Base-by-base conservation (phyloP, 2,888 invertebrate genomes). In the Petrophora chlorosata region DNA sequence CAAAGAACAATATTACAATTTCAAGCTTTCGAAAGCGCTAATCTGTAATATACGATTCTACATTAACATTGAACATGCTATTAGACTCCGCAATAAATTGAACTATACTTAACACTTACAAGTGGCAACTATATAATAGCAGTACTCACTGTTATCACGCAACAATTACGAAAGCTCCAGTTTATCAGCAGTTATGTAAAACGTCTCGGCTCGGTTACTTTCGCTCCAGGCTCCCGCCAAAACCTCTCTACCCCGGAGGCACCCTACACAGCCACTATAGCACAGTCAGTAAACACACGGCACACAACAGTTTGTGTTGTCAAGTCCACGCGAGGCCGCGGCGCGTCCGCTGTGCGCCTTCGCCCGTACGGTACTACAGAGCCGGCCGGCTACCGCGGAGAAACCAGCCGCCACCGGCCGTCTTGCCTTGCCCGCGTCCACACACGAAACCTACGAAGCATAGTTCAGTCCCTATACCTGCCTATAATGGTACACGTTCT, bases 81-180 rank as follows among this genome's bases (percentile, higher is more conserved):
- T 16, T n/a, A n/a, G 9, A 5, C 28, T 54, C 30, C 17, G 44
- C 19, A 44, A 23, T 10, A 42, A 45, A 34, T 45, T 53, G 16
- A 39, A 50, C 22, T 17, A 49, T 32, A 47, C 33, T 39, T 33
- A 48, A 45, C 48, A 48, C 53, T 42, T 33, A 46, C 23, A 33
- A 44, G 33, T 32, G 40, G 30, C 33, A 40, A 36, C 26, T 39
- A 33, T 38, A 48, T 44, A 45, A 44, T 45, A 41, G 32, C 32
- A 23, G 67, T 74, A 89, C 89, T 89, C 73, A 89, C 89, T 84
- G 79, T 84, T 87, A 86, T 86, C 86, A 82, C 79, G 79, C 78
- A 78, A 83, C 78, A 73, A 83, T 82, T 79, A 80, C 79, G 73
- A 82, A 82, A 82, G 78, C 71, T 74, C 71, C 73, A 71, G 76